These are phyloP conservation scores for Sabatieria punctata DNA, from an alignment of 2,888 invertebrate species.

Conservation along the genomic window DNA sequence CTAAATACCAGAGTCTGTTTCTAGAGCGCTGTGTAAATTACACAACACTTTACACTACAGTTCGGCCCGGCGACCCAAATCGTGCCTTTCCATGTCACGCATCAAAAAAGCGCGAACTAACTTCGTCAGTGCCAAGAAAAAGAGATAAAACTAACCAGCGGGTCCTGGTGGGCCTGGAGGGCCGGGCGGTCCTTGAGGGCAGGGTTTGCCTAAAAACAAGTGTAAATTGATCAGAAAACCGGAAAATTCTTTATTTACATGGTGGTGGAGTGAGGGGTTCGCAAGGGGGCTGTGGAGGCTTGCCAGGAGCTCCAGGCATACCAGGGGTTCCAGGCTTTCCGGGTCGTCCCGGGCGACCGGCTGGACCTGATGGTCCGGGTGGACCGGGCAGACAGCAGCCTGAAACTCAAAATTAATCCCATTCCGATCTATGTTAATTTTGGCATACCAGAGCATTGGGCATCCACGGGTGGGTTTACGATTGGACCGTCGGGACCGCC, in stretches of 20 bases:
- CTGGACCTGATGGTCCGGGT: slow-evolving; percentile 19
- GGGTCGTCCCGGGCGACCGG: slow-evolving; percentile 22
- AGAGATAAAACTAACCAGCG: slow-evolving; percentile 14
- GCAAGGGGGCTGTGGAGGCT: slow-evolving; percentile 24
- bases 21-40: background rate
- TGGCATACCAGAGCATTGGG: background rate
- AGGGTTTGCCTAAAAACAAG: slow-evolving; percentile 19
- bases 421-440: too few relatives aligned
- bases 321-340: slow-evolving; percentile 27
- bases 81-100: too few relatives aligned
- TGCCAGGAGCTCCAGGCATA: slow-evolving; percentile 23
- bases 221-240: slow-evolving; percentile 11
- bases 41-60: too few relatives aligned
- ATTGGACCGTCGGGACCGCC: slow-evolving; percentile 14
- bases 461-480: slow-evolving; percentile 2
- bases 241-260: slow-evolving; percentile 10
- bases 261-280: slow-evolving; percentile 29
- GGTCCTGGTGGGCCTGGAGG: slow-evolving; percentile 17
- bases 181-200: slow-evolving; percentile 22
- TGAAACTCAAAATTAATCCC: background rate
- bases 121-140: too few relatives aligned
- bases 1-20: slow-evolving; percentile 4
- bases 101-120: too few relatives aligned
- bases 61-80: too few relatives aligned
- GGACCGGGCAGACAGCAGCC: slow-evolving; percentile 22